Evolutionary conservation across 2,113 vertebrate genomes (phyloP).

Genomic region (Solenodon paradoxus): DNA sequence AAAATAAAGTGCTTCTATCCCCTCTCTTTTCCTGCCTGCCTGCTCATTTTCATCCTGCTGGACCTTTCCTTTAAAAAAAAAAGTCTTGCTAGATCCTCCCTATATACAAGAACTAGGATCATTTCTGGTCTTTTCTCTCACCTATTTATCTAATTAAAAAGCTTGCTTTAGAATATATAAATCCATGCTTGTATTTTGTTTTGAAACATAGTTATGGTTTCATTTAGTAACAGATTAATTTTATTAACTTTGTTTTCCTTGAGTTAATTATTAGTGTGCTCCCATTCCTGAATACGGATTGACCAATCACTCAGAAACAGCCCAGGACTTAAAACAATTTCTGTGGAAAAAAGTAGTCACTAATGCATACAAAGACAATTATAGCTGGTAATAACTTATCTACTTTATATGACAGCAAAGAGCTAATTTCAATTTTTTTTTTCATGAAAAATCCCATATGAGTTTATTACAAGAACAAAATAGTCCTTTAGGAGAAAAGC

Average conservation of each 20-base stretch:
- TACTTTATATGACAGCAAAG: background rate
- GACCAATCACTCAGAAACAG: background rate
- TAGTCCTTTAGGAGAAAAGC: background rate
- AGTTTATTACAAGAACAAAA: background rate
- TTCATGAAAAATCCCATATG: background rate
- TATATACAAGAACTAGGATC: background rate
- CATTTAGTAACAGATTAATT: background rate
- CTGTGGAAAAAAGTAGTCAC: background rate
- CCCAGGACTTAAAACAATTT: background rate
- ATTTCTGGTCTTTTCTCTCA: background rate
- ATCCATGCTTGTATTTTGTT: background rate
- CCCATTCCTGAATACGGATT: background rate
- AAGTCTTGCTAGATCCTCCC: background rate
- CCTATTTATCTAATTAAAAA: background rate
- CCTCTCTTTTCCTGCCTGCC: too few relatives aligned
- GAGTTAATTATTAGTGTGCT: conserved; percentile 10
- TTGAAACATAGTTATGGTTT: background rate
- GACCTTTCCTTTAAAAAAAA: too few relatives aligned
- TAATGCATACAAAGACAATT: background rate
- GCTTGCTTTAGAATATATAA: background rate
- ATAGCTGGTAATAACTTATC: background rate
- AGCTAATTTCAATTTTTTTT: background rate
- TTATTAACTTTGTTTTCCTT: background rate
- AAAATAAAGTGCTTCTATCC: too few relatives aligned
- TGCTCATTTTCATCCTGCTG: too few relatives aligned